Conservation (phyloP, 2,888 invertebrate genomes). For the Sarcophaga subvicina region DNA sequence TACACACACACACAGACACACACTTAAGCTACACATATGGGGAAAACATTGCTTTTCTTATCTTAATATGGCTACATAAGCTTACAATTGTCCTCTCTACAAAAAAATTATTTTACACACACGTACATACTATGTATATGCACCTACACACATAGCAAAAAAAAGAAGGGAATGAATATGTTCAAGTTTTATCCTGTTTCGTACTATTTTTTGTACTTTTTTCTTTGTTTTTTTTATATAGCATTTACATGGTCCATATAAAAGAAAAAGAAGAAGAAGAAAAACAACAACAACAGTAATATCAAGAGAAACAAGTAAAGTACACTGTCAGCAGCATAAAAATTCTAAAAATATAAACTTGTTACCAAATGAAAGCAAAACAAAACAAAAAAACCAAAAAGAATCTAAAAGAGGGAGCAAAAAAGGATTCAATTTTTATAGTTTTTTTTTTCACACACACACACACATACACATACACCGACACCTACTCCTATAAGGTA, state of each 20-base stretch:
- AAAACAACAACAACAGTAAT: background rate
- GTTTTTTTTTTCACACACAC: background rate
- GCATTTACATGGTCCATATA: background rate
- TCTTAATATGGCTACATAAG: constrained; percentile 14
- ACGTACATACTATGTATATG: background rate
- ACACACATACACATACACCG: background rate
- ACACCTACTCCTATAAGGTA: background rate
- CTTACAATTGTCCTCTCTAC: background rate
- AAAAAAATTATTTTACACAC: background rate
- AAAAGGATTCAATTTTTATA: background rate
- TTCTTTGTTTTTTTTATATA: no score
- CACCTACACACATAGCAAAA: background rate
- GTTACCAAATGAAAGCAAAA: background rate
- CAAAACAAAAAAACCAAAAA: background rate
- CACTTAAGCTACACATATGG: background rate
- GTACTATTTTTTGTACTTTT: no score
- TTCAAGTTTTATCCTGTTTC: background rate
- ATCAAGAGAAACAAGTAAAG: background rate
- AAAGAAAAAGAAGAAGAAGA: background rate
- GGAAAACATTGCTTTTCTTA: background rate
- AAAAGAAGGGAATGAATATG: background rate
- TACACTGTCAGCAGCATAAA: background rate
- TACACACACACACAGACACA: background rate
- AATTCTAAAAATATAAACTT: background rate
- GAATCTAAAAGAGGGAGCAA: background rate